Base-by-base conservation (phyloP, 2,797 vertebrate genomes). In the Argya squamiceps region DNA sequence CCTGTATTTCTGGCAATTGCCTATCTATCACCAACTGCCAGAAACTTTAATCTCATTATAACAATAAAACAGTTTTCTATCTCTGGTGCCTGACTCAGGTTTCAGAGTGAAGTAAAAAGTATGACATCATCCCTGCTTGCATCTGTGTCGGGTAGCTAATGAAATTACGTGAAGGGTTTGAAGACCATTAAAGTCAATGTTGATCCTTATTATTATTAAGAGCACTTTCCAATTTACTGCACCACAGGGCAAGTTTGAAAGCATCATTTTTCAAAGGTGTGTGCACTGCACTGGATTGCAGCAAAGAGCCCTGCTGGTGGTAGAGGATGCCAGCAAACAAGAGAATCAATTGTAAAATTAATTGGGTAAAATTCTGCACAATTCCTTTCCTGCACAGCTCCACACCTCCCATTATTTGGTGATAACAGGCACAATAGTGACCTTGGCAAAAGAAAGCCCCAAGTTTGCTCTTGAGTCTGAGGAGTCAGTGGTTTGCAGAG, bases 131-230 rank as follows among this genome's bases (percentile, higher is more conserved):
- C 96, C 77, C 82, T 95, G 94, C 98, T 94, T 97, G 96, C 97
- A 98, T 98, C 98, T 98, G 98, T 97, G 97, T 97, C 94, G 95
- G 96, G 70, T 91, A 90, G 95, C 97, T 98, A 98, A 98, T 98
- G 98, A 98, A 98, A 98, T 98, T 98, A 98, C 79, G 32, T 43
- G 71, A 97, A 98, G 97, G 95, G 93, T 96, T 98, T 97, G 96
- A 98, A 97, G 97, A 97, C 96, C 97, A 98, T 98, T 98, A 98
- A 98, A 98, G 98, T 98, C 98, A 98, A 98, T 98, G 98, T 96
- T 98, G 98, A 98, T 98, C 92, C 97, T 98, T 97, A 97, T 98
- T 98, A 97, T 98, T 98, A 98, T 98, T 97, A 98, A 98, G 98
- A 98, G 97, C 97, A 98, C 97, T 98, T 98, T 98, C 95, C 98